A percentile compares a stretch with the other conserved stretches of the same genome.
Conservation (phyloP, 2,888 invertebrate genomes). For the Epirrhoe tristata region DNA sequence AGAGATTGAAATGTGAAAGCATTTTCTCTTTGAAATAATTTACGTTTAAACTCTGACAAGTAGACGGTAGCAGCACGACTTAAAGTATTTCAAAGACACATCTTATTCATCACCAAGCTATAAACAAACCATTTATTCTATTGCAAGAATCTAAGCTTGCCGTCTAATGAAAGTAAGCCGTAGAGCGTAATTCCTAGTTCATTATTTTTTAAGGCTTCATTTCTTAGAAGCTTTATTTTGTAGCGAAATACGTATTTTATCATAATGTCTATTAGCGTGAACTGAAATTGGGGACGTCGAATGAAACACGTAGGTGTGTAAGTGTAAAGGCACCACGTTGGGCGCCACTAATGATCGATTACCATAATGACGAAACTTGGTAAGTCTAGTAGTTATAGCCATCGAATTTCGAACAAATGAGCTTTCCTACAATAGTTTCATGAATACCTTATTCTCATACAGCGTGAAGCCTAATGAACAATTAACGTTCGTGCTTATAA, state of each 20-base stretch:
- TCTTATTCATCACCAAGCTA: background rate
- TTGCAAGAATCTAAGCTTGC: background rate
- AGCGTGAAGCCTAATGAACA: conserved; percentile 35
- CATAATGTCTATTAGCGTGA: background rate
- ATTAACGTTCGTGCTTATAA: background rate
- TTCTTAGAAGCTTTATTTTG: background rate
- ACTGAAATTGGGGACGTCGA: background rate
- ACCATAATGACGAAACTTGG: background rate
- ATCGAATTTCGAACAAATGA: background rate
- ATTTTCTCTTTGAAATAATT: conserved; percentile 17
- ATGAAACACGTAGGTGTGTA: background rate
- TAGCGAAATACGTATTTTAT: background rate
- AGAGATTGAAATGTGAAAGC: conserved; percentile 2
- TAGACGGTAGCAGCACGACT: background rate
- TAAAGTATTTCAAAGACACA: background rate
- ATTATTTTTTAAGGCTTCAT: background rate
- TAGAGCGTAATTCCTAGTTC: background rate
- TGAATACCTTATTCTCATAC: conserved; percentile 3
- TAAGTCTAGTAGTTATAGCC: background rate
- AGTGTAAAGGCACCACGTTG: background rate
- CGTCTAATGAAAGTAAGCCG: background rate
- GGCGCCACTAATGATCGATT: background rate
- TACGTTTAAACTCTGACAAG: conserved; percentile 38
- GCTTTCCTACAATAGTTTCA: background rate
- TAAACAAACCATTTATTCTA: background rate